These are phyloP conservation scores for Pipistrellus nathusii DNA, from an alignment of 2,797 vertebrate genomes.

Conservation along the genomic window DNA sequence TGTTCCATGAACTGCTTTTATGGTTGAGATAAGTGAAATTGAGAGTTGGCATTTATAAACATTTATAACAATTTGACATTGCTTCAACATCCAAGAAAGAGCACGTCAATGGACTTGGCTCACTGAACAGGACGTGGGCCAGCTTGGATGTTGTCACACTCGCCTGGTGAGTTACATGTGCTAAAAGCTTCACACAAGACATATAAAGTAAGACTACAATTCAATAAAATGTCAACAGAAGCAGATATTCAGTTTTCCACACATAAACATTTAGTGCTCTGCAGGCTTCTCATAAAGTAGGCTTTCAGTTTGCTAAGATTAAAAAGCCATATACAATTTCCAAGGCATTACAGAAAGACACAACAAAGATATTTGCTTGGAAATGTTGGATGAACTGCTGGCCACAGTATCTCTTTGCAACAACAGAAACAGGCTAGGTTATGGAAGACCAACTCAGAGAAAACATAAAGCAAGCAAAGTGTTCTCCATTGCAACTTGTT, in stretches of 20 bases:
- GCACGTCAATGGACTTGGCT: background rate
- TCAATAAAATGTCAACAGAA: conserved; percentile 14
- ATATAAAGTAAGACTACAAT: background rate
- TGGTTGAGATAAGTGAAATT: background rate
- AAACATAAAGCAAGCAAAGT: conserved; percentile 31
- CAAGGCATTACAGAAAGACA: conserved; percentile 26
- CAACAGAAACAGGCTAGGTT: background rate
- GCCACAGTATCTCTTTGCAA: background rate
- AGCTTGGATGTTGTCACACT: background rate
- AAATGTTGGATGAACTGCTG: background rate
- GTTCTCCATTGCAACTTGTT: background rate
- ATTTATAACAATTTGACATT: background rate
- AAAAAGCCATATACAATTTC: background rate
- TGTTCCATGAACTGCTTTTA: background rate
- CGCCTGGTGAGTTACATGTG: background rate
- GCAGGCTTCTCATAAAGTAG: background rate
- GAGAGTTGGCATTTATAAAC: conserved; percentile 10
- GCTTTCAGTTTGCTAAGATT: background rate
- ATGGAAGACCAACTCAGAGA: background rate
- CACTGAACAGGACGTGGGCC: background rate
- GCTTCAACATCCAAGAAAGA: background rate
- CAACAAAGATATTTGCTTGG: background rate
- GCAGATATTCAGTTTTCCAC: background rate
- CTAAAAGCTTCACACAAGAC: background rate
- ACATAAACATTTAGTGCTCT: background rate